A percentile compares a stretch with the other conserved stretches of the same genome.
Conservation (phyloP, 1,140 invertebrate genomes). For the Platorchestia sp. region DNA sequence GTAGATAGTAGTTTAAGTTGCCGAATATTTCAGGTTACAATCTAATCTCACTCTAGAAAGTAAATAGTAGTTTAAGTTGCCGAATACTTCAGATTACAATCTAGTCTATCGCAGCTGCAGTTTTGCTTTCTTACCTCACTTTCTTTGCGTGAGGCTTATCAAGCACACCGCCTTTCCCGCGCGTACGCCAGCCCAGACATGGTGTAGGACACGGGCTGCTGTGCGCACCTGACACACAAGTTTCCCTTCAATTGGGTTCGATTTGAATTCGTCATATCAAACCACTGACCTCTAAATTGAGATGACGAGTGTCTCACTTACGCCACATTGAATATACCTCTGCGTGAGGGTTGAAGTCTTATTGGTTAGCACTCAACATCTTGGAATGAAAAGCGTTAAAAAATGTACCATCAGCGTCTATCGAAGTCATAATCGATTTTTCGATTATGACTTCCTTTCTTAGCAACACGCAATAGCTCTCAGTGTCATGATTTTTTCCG, state of each 20-base stretch:
- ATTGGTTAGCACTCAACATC: not conserved
- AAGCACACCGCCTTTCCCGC: not conserved
- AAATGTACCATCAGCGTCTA: not conserved
- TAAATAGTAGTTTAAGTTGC: not conserved
- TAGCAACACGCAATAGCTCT: not conserved
- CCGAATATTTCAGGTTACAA: not conserved
- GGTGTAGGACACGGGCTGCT: not conserved
- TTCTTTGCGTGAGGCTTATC: not conserved
- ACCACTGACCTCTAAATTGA: not conserved
- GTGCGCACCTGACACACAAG: not conserved
- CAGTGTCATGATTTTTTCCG: not conserved
- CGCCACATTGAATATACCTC: too few species aligned
- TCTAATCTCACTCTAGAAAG: not conserved
- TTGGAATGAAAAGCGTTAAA: not conserved
- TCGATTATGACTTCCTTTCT: not conserved
- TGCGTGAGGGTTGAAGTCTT: not conserved
- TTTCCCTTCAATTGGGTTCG: not conserved
- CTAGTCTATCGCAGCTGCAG: not conserved
- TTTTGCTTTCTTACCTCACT: not conserved
- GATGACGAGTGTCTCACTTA: not conserved
- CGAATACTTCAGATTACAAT: not conserved
- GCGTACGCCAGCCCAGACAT: too few species aligned
- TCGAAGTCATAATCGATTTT: too few species aligned
- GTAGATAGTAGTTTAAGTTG: not conserved
- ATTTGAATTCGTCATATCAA: not conserved